A percentile compares a stretch with the other conserved stretches of the same genome.
phyloP scores from a whole-genome alignment of 92 coral and sea anemone species.

The Phenganax marumi region DNA sequence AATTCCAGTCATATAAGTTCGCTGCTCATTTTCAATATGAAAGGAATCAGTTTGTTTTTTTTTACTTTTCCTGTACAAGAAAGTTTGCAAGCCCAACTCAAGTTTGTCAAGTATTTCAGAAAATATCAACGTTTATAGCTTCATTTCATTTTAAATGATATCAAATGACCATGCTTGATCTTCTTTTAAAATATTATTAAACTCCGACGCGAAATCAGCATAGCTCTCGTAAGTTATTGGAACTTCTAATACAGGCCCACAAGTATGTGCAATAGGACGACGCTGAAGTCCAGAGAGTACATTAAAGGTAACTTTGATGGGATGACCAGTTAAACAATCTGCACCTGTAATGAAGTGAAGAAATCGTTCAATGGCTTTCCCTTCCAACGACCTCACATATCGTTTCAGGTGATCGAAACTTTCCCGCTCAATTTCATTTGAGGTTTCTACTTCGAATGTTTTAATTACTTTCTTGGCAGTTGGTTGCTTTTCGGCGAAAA shows the following conservation, averaged over 20 bases:
- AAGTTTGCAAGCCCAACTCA: not conserved
- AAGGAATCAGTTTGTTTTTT: too few relatives aligned
- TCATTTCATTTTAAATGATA: constrained; percentile 33
- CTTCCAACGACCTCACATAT: constrained; percentile 42
- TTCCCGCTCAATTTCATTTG: constrained; percentile 26
- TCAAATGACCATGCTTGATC: constrained; percentile 48
- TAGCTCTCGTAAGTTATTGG: constrained; percentile 41
- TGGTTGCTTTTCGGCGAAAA: constrained; percentile 32
- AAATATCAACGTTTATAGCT: not conserved
- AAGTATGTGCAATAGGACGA: constrained; percentile 39
- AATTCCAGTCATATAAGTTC: too few relatives aligned
- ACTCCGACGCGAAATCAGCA: constrained; percentile 35
- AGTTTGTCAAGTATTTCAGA: not conserved
- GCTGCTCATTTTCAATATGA: too few relatives aligned
- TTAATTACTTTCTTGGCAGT: constrained; percentile 47
- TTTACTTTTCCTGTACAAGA: not conserved
- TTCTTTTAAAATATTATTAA: constrained; percentile 32
- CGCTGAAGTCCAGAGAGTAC: constrained; percentile 34
- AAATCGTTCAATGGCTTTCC: constrained; percentile 35
- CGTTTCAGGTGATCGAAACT: constrained; percentile 42
- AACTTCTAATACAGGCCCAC: constrained; percentile 42
- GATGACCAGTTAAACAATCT: constrained; percentile 26
- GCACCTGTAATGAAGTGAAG: constrained; percentile 49
- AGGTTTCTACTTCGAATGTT: constrained; percentile 27
- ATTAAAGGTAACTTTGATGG: constrained; percentile 28